Evolutionary conservation across 2,113 vertebrate species (phyloP).

Genomic region (Scalopus aquaticus): DNA sequence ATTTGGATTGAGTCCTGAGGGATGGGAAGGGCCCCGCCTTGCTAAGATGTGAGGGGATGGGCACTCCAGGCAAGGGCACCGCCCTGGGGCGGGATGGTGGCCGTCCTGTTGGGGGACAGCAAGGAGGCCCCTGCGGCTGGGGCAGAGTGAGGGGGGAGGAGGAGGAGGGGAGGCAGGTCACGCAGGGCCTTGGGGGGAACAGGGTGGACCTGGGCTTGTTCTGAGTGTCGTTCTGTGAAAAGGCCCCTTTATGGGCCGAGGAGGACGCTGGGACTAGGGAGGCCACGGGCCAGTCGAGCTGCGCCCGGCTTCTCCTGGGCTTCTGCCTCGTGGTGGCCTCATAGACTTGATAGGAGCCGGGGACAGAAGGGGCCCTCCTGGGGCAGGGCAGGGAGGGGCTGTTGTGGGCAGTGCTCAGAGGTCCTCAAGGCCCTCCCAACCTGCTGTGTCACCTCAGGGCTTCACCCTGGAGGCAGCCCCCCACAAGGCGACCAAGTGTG

Average conservation of each 20-base stretch:
- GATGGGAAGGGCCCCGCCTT: not conserved
- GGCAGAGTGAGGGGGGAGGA: not conserved
- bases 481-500: not conserved
- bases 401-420: not conserved
- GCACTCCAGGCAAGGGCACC: not conserved
- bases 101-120: not conserved
- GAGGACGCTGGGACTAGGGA: not conserved
- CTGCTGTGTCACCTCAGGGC: not conserved
- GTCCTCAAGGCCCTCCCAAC: not conserved
- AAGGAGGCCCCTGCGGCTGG: not conserved
- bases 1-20: not conserved
- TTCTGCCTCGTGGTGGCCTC: not conserved
- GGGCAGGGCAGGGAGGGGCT: not conserved
- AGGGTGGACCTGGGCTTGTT: not conserved
- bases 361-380: not conserved
- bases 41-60: no score
- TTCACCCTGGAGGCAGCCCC: not conserved
- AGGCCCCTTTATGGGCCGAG: not conserved
- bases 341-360: not conserved
- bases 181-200: not conserved
- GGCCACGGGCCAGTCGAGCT: not conserved
- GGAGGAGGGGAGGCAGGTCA: accelerated
- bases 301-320: not conserved
- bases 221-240: not conserved
- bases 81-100: not conserved